Evolutionary conservation across 1,140 invertebrate species (phyloP).

Genomic region (Triops cancriformis): DNA sequence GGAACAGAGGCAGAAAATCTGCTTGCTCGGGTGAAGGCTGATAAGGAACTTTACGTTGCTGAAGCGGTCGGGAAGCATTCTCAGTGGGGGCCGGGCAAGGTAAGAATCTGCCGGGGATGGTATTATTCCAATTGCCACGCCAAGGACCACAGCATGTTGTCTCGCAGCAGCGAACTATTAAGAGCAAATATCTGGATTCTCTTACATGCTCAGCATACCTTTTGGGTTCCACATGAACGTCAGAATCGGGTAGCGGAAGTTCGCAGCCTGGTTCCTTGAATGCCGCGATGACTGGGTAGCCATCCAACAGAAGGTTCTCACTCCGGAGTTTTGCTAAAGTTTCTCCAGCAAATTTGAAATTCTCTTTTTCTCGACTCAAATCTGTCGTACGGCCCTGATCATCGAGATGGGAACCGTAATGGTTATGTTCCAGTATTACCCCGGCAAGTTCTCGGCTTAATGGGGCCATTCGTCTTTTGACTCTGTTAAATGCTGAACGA

Average conservation of each 20-base stretch:
- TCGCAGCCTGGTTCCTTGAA: slow-evolving; percentile 2
- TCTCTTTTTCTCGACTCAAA: slow-evolving; percentile 36
- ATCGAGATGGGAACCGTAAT: slow-evolving; percentile 39
- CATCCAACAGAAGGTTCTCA: slow-evolving; percentile 31
- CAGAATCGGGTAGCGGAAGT: background rate
- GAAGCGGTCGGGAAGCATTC: background rate
- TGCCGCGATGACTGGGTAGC: slow-evolving; percentile 6
- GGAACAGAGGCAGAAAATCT: background rate
- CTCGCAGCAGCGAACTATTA: slow-evolving; percentile 14
- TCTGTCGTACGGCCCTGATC: slow-evolving; percentile 36
- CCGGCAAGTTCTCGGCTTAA: slow-evolving; percentile 38
- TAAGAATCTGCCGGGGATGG: slow-evolving; percentile 1
- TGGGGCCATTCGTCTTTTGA: slow-evolving; percentile 39
- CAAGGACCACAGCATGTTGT: background rate
- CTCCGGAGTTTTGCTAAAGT: slow-evolving; percentile 34
- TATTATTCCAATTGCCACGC: background rate
- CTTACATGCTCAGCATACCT: slow-evolving; percentile 19
- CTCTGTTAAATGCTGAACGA: slow-evolving; percentile 36
- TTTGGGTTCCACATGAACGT: background rate
- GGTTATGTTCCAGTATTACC: slow-evolving; percentile 38
- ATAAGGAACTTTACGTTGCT: background rate
- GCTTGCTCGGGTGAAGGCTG: background rate
- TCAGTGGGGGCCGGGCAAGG: slow-evolving; percentile 8
- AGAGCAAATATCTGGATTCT: background rate
- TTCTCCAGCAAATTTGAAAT: slow-evolving; percentile 36